A percentile compares a stretch with the other conserved stretches of the same genome.
Evolutionary conservation across 2,888 invertebrate genomes (phyloP).

Genomic region (Pocota personata): DNA sequence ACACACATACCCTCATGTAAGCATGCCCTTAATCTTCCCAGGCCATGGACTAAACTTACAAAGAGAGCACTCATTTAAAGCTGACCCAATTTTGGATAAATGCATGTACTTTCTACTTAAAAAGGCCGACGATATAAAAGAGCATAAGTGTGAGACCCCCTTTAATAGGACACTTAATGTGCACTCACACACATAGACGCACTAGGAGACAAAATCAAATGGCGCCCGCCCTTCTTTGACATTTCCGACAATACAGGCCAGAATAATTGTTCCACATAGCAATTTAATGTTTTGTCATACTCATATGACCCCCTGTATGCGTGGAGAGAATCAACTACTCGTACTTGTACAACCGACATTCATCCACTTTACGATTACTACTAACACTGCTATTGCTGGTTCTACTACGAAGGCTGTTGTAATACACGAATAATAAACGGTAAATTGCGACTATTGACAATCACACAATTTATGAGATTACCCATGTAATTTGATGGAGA

Average conservation of each 20-base stretch:
- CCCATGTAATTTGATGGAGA: constrained; percentile 62
- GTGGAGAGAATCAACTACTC: constrained; percentile 28
- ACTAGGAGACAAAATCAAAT: constrained; percentile 47
- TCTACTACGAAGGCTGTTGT: constrained; percentile 10
- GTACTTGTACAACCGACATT: constrained; percentile 16
- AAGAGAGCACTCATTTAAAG: constrained; percentile 39
- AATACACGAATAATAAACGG: constrained; percentile 69
- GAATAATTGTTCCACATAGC: constrained; percentile 67
- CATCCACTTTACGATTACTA: constrained; percentile 52
- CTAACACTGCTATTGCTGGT: not conserved
- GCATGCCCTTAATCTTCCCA: constrained; percentile 24
- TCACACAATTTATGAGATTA: constrained; percentile 70
- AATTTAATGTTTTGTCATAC: constrained; percentile 58
- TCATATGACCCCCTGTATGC: not conserved
- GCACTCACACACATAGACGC: constrained; percentile 3
- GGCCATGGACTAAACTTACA: constrained; percentile 5
- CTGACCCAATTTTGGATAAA: constrained; percentile 59
- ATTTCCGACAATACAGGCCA: constrained; percentile 27
- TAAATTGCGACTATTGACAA: constrained; percentile 72
- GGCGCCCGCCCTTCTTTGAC: constrained; percentile 37
- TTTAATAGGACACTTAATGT: constrained; percentile 57
- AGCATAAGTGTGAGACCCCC: constrained; percentile 17
- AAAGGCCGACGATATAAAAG: constrained; percentile 24
- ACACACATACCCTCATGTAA: constrained; percentile 3
- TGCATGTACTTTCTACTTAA: constrained; percentile 37